These are phyloP conservation scores for Bostrychus sinensis DNA, from an alignment of 2,113 vertebrate genomes.

Conservation along the genomic window DNA sequence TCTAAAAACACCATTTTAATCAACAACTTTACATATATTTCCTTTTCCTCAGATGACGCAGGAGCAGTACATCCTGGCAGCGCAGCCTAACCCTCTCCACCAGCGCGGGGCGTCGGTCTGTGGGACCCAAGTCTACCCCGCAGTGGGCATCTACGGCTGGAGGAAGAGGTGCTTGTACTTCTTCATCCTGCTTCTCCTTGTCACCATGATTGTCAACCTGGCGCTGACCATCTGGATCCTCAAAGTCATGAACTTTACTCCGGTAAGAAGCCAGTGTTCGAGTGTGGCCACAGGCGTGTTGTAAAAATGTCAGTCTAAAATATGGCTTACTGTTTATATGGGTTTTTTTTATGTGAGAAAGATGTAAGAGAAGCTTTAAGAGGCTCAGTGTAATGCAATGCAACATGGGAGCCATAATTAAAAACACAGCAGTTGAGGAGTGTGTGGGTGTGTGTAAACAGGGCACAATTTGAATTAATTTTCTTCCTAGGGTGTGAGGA, in stretches of 20 bases:
- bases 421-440: neutral
- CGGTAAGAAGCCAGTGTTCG: conserved; percentile 83
- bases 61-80: conserved; percentile 96
- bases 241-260: conserved; percentile 99
- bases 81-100: conserved; percentile 91
- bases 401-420: conserved; percentile 24
- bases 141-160: conserved; percentile 98
- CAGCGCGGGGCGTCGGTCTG: conserved; percentile 79
- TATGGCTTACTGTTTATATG: conserved; percentile 29
- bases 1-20: neutral
- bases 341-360: conserved; percentile 32
- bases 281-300: conserved; percentile 9
- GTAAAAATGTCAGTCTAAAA: conserved; percentile 36
- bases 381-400: conserved; percentile 22
- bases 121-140: conserved; percentile 87
- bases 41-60: conserved; percentile 89
- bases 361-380: conserved; percentile 21
- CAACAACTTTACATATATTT: conserved; percentile 6
- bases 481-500: conserved; percentile 1
- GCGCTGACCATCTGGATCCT: conserved; percentile 99
- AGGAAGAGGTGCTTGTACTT: conserved; percentile 99
- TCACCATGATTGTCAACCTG: conserved; percentile 99
- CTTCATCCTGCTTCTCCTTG: conserved; percentile 97
- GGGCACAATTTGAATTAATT: neutral
- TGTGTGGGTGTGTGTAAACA: neutral